Evolutionary conservation across 2,113 vertebrate genomes (phyloP).

Genomic region (Hippocampus comes): DNA sequence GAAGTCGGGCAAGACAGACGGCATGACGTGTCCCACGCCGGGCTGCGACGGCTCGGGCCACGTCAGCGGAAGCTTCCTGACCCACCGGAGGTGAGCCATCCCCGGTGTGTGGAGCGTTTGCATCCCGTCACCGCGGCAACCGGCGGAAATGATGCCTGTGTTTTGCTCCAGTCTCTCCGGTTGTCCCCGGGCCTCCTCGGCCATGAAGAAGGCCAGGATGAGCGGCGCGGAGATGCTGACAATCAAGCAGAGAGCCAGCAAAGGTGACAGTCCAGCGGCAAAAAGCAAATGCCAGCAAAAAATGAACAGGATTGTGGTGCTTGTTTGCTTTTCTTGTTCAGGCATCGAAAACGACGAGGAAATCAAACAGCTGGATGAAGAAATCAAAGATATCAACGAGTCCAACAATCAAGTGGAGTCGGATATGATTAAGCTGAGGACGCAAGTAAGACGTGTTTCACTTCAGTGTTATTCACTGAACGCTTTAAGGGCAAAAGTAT

Average conservation of each 20-base stretch:
- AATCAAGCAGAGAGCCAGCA: constrained; percentile 93
- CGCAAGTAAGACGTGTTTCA: constrained; percentile 80
- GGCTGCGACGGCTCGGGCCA: constrained; percentile 96
- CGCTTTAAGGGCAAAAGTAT: neutral
- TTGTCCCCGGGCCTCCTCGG: constrained; percentile 91
- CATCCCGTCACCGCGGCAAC: neutral
- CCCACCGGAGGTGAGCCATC: constrained; percentile 87
- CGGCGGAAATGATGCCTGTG: neutral
- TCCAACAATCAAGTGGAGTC: constrained; percentile 97
- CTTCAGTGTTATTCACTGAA: neutral
- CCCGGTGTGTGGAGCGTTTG: neutral
- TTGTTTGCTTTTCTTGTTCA: constrained; percentile 41
- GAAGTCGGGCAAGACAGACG: constrained; percentile 96
- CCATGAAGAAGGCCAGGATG: constrained; percentile 95
- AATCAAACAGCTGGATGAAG: constrained; percentile 97
- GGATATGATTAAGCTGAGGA: constrained; percentile 97
- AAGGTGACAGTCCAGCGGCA: constrained; percentile 73
- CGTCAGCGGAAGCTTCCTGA: constrained; percentile 96
- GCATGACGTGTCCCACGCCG: constrained; percentile 94
- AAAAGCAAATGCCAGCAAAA: too few species aligned
- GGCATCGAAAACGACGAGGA: constrained; percentile 98
- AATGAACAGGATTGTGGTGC: neutral
- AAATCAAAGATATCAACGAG: constrained; percentile 96
- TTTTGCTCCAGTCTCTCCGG: constrained; percentile 84
- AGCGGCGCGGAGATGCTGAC: constrained; percentile 95